Evolutionary conservation across 1,140 invertebrate species (phyloP), one percentile per base, ranked within the genome.

Genomic region (Calliopsis andreniformis): DNA sequence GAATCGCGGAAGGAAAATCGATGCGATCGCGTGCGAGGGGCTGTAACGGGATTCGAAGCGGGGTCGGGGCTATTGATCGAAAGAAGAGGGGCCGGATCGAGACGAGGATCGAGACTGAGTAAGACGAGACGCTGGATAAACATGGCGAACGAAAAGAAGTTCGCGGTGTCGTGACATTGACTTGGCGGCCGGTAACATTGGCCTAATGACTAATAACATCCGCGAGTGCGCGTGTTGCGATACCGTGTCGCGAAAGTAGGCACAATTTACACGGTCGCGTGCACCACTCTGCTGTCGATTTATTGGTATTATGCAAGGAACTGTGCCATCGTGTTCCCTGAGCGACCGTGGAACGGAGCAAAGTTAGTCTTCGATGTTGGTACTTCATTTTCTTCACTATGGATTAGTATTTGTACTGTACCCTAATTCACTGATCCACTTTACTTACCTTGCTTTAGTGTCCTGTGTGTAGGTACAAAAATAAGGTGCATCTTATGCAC

Each of bases 21-120:
- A 86, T 82, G 78, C 20, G 80, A 87, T 89, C 84, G 85, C 80
- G 82, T 83, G 86, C 79, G 55, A 55, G 75, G 35, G 82, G 58
- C 80, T 75, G 76, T 89, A 89, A 88, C 87, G 86, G 87, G 79
- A 88, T 85, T 85, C 70, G 78, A 28, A 67, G 79, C 70, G 68
- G 75, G 73, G 77, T 82, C 75, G 82, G 39, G 25, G 71, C 78
- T 76, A 70, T 88, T 73, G 85, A 84, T 79, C 76, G 78, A 53
- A 25, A 53, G 53, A 56, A 45, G 64, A 76, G 78, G 75, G 76
- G 71, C 43, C 51, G 80, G 56, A 79, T 79, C 77, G 71, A 78
- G 59, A 23, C 32, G 62, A 62, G 64, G 67, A 83, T 80, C 62
- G 53, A 76, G 73, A 72, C 71, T 59, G 61, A 83, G 62, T 56